phyloP scores from a whole-genome alignment of 2,797 vertebrate species.

The Myotis planiceps region DNA sequence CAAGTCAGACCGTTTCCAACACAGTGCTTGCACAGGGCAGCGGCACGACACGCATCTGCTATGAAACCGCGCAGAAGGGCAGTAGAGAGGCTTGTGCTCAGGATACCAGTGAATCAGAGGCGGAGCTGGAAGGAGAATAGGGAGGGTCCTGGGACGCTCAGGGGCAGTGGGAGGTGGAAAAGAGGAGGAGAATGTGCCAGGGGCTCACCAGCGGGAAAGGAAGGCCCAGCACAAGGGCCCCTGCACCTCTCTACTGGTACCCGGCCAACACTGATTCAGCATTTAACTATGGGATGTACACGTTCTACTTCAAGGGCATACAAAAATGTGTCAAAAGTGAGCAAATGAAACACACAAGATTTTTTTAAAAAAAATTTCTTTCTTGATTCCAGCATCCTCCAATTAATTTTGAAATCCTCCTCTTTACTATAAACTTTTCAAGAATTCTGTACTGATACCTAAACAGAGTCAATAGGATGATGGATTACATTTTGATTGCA shows the following conservation, averaged over 20 bases:
- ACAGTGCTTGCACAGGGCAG: not conserved
- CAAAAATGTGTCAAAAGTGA: not conserved
- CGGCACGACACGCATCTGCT: not conserved
- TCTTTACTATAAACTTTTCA: not conserved
- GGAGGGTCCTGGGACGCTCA: not conserved
- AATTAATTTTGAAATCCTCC: not conserved
- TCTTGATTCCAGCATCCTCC: not conserved
- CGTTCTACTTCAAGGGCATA: not conserved
- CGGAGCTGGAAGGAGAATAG: not conserved
- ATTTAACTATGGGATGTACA: fast-evolving
- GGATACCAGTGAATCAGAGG: not conserved
- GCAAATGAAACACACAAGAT: not conserved
- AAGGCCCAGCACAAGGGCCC: not conserved
- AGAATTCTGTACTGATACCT: conserved; percentile 9
- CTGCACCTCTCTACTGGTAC: not conserved
- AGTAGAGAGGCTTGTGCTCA: not conserved
- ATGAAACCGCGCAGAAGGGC: not conserved
- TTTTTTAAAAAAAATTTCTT: not conserved
- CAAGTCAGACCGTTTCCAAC: not conserved
- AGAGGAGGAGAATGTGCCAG: not conserved
- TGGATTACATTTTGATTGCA: conserved; percentile 35
- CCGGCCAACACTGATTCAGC: fast-evolving
- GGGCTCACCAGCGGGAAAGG: not conserved
- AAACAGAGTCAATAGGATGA: not conserved
- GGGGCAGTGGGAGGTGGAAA: not conserved